Base-by-base conservation (phyloP, 37 sponge, comb jelly and placozoan species). In the Halisarca cf. caerulea region DNA sequence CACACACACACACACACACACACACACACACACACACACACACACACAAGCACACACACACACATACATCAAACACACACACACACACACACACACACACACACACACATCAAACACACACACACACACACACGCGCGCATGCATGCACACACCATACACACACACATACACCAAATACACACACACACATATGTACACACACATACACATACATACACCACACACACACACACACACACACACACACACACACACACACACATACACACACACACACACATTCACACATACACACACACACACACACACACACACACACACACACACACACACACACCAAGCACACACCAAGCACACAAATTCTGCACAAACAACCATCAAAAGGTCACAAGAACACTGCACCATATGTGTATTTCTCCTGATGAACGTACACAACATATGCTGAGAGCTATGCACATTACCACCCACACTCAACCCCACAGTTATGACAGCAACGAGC, bases 271-370 rank as follows among this genome's bases (percentile, higher is more conserved):
- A 11, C 11, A 47, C 9, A 11, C 11, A 11, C 51, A 47, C 51
- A 47, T 11, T 14, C 51, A 11, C 11, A 11, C 51, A 47, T 47
- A 47, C 11, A 11, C 11, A 11, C 11, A 47, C 51, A 47, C 51
- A 47, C 6, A 11, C 51, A 47, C 51, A 47, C 6, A 47, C 51
- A 11, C 51, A 47, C 51, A 47, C 78, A 77, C 78, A 77, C 78
- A 39, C 78, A 77, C 41, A 77, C 78, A 39, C 43, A 77, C 78
- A 37, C 45, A 73, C 51, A 47, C 51, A 47, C 51, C n/a, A n/a
- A n/a, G n/a, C n/a, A n/a, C n/a, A n/a, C n/a, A n/a, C n/a, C n/a
- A n/a, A n/a, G n/a, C n/a, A n/a, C n/a, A n/a, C n/a, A n/a, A n/a
- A n/a, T n/a, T n/a, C n/a, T n/a, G n/a, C n/a, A n/a, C n/a, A n/a